Percentiles rank a stretch among this genome's conserved stretches.
phyloP scores from a whole-genome alignment of 2,888 invertebrate species.

The Agriopis leucophaearia region DNA sequence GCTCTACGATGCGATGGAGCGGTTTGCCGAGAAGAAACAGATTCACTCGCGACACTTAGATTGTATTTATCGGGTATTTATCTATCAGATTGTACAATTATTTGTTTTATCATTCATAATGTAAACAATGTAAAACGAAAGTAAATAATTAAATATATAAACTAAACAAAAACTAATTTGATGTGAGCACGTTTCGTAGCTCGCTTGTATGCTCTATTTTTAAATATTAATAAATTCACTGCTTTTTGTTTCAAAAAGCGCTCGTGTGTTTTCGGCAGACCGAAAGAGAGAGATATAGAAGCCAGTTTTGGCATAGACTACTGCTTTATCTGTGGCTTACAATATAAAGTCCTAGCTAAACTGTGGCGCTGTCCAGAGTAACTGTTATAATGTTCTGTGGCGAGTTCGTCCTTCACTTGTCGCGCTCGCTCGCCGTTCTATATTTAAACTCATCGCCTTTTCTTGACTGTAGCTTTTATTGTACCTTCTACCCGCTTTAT shows the following conservation, averaged over 20 bases:
- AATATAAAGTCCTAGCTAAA: not conserved
- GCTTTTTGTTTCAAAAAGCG: constrained; percentile 54
- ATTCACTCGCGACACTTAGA: no score
- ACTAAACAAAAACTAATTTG: constrained; percentile 45
- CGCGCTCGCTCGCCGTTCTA: constrained; percentile 55
- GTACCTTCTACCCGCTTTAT: constrained; percentile 14
- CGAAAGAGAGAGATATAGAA: constrained; percentile 50
- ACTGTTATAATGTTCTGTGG: constrained; percentile 41
- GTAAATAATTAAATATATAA: constrained; percentile 55
- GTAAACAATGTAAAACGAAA: not conserved
- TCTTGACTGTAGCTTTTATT: constrained; percentile 23
- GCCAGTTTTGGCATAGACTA: not conserved
- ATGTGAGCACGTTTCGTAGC: constrained; percentile 63
- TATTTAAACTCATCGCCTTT: constrained; percentile 31
- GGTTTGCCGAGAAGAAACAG: no score
- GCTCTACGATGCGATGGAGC: no score
- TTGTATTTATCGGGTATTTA: no score
- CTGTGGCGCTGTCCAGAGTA: not conserved
- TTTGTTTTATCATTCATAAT: no score
- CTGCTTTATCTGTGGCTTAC: not conserved
- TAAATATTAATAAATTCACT: constrained; percentile 67
- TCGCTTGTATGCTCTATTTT: constrained; percentile 79
- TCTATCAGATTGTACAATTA: no score
- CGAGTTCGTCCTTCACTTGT: constrained; percentile 80
- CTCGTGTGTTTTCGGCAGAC: constrained; percentile 35